A percentile compares a stretch with the other conserved stretches of the same genome.
phyloP scores from a whole-genome alignment of 2,797 vertebrate genomes.

The Bufotes viridis region DNA sequence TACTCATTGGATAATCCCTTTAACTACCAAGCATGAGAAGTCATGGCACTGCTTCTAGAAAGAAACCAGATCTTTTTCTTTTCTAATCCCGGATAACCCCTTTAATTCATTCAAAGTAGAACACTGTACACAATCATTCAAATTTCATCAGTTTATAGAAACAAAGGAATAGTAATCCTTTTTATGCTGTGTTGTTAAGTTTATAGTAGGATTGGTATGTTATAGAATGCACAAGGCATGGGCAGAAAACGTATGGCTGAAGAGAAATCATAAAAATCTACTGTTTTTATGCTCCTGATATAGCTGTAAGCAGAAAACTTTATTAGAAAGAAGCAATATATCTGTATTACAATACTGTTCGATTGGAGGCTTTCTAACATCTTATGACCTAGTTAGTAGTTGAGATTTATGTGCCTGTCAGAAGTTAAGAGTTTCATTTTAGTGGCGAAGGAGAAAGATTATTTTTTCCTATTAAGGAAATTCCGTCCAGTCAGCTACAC shows the following conservation, averaged over 20 bases:
- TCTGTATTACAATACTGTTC: conserved; percentile 60
- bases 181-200: neutral
- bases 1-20: too few species aligned
- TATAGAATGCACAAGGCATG: neutral
- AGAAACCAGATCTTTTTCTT: too few species aligned
- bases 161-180: neutral
- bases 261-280: neutral
- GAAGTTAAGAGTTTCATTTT: conserved; percentile 64
- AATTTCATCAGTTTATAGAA: neutral
- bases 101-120: neutral
- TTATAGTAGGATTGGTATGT: neutral
- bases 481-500: conserved; percentile 43
- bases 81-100: too few species aligned
- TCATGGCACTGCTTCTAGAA: too few species aligned
- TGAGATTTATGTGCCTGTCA: conserved; percentile 68
- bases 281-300: conserved; percentile 49
- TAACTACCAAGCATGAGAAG: too few species aligned
- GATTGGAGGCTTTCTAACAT: conserved; percentile 65
- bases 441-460: conserved; percentile 56
- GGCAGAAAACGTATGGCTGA: neutral
- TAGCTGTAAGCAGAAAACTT: conserved; percentile 64
- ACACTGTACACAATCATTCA: neutral
- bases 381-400: conserved; percentile 66
- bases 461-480: conserved; percentile 59
- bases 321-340: conserved; percentile 60